Conservation (phyloP, 2,113 vertebrate species). For the Globicephala melas region DNA sequence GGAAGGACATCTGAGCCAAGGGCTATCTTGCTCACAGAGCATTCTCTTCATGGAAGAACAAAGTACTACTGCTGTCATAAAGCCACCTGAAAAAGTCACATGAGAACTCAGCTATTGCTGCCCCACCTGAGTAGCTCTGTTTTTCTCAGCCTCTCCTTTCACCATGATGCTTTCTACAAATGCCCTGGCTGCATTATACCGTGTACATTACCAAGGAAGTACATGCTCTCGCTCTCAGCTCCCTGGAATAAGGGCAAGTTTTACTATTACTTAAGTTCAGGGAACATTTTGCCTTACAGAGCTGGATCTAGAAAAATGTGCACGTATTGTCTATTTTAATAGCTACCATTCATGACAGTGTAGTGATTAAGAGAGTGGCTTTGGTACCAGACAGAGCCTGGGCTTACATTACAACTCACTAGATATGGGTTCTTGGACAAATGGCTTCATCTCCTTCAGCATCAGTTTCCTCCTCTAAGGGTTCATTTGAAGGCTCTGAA, state of each 20-base stretch:
- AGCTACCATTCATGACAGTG: slow-evolving; percentile 23
- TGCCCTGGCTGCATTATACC: neutral
- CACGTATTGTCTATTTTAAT: slow-evolving; percentile 38
- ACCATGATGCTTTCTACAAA: neutral
- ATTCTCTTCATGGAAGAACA: neutral
- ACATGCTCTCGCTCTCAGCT: neutral
- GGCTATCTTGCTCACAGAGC: neutral
- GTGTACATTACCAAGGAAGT: neutral
- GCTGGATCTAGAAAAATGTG: slow-evolving; percentile 36
- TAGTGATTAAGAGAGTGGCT: neutral
- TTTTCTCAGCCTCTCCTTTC: slow-evolving; percentile 14
- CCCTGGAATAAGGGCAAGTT: neutral
- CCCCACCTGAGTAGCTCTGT: neutral
- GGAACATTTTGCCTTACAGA: neutral
- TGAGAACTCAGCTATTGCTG: neutral
- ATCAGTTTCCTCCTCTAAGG: slow-evolving; percentile 22
- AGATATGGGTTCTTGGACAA: neutral
- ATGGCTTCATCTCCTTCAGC: slow-evolving; percentile 14
- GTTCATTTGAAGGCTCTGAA: neutral
- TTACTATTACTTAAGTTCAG: neutral
- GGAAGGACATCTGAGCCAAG: neutral
- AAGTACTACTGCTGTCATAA: neutral
- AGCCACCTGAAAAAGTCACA: slow-evolving; percentile 19
- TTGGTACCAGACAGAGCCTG: slow-evolving; percentile 36
- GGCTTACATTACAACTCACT: slow-evolving; percentile 39